Conservation (phyloP, 2,797 vertebrate species). For the Astyanax mexicanus region DNA sequence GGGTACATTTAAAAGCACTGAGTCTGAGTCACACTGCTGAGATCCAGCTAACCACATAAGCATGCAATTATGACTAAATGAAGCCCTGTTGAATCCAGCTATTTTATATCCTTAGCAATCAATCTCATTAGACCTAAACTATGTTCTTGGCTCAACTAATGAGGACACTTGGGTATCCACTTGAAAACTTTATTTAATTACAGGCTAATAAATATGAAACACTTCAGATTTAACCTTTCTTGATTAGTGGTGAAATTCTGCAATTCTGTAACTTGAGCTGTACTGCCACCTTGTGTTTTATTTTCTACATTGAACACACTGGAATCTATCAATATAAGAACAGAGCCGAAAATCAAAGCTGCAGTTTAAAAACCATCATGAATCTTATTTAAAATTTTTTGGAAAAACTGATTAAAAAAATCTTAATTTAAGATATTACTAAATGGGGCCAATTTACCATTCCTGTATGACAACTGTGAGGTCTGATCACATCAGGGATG, state of each 20-base stretch:
- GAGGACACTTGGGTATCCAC: constrained; percentile 9
- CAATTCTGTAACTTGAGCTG: neutral
- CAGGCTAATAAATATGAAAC: neutral
- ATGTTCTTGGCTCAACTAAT: constrained; percentile 8
- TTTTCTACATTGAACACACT: too few species aligned
- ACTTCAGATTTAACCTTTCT: neutral
- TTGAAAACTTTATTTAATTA: constrained; percentile 9
- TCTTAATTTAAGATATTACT: too few species aligned
- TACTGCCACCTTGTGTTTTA: constrained; percentile 38
- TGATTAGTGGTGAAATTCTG: neutral
- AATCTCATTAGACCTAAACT: neutral
- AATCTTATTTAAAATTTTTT: too few species aligned
- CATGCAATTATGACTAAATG: neutral
- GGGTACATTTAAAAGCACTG: constrained; percentile 16
- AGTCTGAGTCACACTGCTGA: constrained; percentile 26
- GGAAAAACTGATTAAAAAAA: too few species aligned
- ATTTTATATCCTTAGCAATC: neutral
- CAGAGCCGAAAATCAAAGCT: too few species aligned
- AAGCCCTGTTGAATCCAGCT: neutral
- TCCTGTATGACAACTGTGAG: too few species aligned
- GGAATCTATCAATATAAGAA: too few species aligned
- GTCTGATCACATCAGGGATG: too few species aligned
- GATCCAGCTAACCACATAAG: neutral
- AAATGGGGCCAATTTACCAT: too few species aligned
- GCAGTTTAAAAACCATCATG: too few species aligned